Evolutionary conservation across 2,113 vertebrate genomes (phyloP), one percentile per base, ranked within the genome.

Genomic region (Larimichthys polyactis): DNA sequence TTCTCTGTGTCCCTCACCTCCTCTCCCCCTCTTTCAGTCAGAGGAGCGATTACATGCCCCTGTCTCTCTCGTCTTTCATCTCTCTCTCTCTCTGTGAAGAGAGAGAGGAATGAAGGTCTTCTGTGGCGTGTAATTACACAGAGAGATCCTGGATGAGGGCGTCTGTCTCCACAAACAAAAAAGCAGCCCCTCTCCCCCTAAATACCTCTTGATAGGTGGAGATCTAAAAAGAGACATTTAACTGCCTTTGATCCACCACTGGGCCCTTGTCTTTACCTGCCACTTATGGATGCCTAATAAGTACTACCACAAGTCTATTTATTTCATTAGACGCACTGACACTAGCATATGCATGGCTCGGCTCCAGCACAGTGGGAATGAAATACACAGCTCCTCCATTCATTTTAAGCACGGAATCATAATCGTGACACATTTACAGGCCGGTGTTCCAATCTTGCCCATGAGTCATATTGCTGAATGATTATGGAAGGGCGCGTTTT

Each of bases 101-200:
- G 82, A 46, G 77, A 88, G 89, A 91, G 93, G 89, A 94, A 92
- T 92, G 93, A 89, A 92, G 91, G 91, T 92, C 91, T 86, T 93
- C 88, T 85, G 88, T 84, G 84, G 87, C 80, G 78, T 93, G 93
- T 94, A 94, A 95, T 95, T 94, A 93, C 90, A 90, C 85, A 90
- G 86, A 94, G 91, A 91, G 91, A 93, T 93, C 92, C 93, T 90
- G 93, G 91, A 93, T 92, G 87, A 93, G 90, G 91, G 91, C 71
- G 90, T 85, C 90, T 92, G 91, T 92, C 92, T 93, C 89, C 72
- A 83, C 89, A 93, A 93, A 85, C 84, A 91, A 87, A 90, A 87
- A 87, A 88, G 19, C 62, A 79, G 36, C 78, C 82, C 78, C 80
- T 55, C 59, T 17, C 75, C 69, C 65, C 84, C 86, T 92, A 92